Percentiles rank a stretch among this genome's conserved stretches.
Conservation (phyloP, 2,113 vertebrate species). For the Xiphophorus hellerii region DNA sequence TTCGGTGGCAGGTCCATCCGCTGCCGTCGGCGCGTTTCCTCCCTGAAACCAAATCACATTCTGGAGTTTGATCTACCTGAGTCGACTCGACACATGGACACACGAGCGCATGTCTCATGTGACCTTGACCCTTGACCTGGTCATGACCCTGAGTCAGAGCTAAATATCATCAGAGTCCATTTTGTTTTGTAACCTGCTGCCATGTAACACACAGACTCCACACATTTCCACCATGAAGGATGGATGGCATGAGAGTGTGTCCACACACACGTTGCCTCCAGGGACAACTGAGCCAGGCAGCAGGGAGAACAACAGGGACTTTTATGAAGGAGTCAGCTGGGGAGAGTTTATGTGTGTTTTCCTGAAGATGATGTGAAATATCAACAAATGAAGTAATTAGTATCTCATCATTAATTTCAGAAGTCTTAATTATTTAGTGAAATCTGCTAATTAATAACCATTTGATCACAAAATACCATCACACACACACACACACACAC, state of each 20-base stretch:
- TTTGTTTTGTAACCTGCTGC: slow-evolving; percentile 27
- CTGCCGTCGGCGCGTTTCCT: slow-evolving; percentile 15
- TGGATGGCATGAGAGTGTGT: slow-evolving; percentile 18
- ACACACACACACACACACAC: too few species aligned
- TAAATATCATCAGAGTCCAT: slow-evolving; percentile 38
- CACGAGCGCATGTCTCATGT: not conserved
- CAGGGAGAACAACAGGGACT: not conserved
- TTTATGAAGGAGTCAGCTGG: too few species aligned
- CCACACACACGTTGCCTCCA: slow-evolving; percentile 23
- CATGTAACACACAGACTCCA: slow-evolving; percentile 34
- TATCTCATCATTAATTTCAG: not conserved
- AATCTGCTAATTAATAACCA: not conserved
- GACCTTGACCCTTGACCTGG: slow-evolving; percentile 34
- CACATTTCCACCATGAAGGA: slow-evolving; percentile 25
- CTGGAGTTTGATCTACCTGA: not conserved
- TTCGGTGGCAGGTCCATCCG: slow-evolving; percentile 6
- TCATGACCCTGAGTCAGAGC: slow-evolving; percentile 33
- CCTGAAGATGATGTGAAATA: too few species aligned
- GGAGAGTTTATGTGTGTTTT: not conserved
- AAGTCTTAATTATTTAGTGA: not conserved
- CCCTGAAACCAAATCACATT: slow-evolving; percentile 8
- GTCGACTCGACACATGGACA: not conserved
- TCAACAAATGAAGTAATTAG: not conserved
- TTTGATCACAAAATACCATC: too few species aligned
- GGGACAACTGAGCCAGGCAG: slow-evolving; percentile 2